Evolutionary conservation across 1,140 invertebrate genomes (phyloP), one percentile per base, ranked within the genome.

Genomic region (Aphidius ervi): DNA sequence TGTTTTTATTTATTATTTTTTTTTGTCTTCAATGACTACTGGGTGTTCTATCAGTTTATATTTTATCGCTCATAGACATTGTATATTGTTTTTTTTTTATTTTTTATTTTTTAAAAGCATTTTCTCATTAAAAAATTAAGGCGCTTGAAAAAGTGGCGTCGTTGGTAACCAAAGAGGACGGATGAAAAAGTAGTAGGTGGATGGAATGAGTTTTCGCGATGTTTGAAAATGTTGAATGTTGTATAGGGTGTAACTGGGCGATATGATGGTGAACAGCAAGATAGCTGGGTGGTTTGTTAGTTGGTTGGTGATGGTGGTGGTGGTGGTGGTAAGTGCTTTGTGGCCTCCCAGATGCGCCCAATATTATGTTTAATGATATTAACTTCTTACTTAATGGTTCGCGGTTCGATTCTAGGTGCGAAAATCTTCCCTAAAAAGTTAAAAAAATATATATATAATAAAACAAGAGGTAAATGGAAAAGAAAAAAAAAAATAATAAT

Each of bases 331-430:
- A 79, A 79, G 77, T 79, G 77, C 77, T 79, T 73, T 75, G 74
- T 67, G 75, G 76, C 76, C 23, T 79, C 76, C 73, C 78, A 80
- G 77, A 79, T 80, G 78, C 75, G 77, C 75, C 77, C 77, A 77
- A 80, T 80, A 79, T 80, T 80, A 80, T 78, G 75, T 78, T 78
- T 80, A 80, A 80, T 78, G 78, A 79, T 80, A 80, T 80, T 79
- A 80, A 80, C 77, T 80, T 80, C 77, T 76, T 74, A 78, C 76
- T 78, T 79, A 80, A 80, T 80, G 78, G 77, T 74, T 74, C 78
- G 74, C 73, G 77, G 75, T 80, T 79, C 77, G 77, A 80, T 79
- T 78, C 74, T 70, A 80, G 76, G 75, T 70, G 77, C 71, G 72
- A 77, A 75, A 68, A 68, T 65, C 50, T 57, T 46, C 46, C 52